Base-by-base conservation (phyloP, 2,113 vertebrate species). In the Columba livia region DNA sequence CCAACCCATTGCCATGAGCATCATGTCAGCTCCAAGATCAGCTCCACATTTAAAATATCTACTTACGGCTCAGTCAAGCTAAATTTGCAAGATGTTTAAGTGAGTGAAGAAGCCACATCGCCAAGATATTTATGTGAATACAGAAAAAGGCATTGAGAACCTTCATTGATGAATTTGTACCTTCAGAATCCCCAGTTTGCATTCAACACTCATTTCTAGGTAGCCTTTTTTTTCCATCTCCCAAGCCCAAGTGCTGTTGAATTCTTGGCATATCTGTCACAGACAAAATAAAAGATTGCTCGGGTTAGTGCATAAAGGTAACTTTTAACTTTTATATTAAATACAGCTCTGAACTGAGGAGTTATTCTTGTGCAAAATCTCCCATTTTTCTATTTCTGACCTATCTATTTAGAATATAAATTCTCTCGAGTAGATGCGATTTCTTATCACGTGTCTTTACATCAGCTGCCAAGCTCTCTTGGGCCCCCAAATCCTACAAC, bases 211-310 rank as follows among this genome's bases (percentile, higher is more conserved):
- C 99, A 99, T 99, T 95, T 99, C 99, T 88, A 98, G 97, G 96
- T 99, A 99, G 70, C 99, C 99, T 95, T 99, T 99, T 97, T 99
- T 99, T 92, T 99, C 99, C 98, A 99, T 98, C 96, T 99, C 99
- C 99, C 99, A 99, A 3, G 99, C 99, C 99, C 99, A 99, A 38
- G 98, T 99, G 85, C 98, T 99, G 98, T 99, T 99, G 97, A 99
- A 98, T 66, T 99, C 99, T 98, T 99, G 99, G 96, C 99, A 99
- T 91, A 99, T 98, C 99, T 99, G 84, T 94, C 87, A 90, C 61
- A 97, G 97, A 97, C 12, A 2, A 69, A 95, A 64, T 32, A 79
- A 84, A 47, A 81, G 32, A 85, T 66, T n/a, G 83, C 14, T 24
- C 36, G 11, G 12, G 53, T 96, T 75, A 97, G 79, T 9, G 65